Conservation (phyloP, 2,888 invertebrate species). For the Zaprionus lineosus region DNA sequence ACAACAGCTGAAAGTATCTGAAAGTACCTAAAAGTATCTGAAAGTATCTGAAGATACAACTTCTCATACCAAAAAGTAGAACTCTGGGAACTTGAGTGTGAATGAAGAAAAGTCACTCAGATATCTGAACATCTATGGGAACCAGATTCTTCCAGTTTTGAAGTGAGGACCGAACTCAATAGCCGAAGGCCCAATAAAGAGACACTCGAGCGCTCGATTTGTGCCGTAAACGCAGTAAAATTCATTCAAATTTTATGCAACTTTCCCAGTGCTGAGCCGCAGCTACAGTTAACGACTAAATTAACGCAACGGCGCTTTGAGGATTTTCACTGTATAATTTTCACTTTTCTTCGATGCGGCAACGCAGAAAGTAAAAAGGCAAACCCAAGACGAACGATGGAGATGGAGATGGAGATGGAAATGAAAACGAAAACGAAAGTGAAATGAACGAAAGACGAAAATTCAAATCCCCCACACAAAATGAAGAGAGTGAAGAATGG, state of each 20-base stretch:
- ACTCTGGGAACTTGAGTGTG: too few relatives aligned
- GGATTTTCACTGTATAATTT: constrained; percentile 68
- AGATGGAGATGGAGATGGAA: constrained; percentile 7
- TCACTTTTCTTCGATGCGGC: constrained; percentile 66
- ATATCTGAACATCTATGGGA: too few relatives aligned
- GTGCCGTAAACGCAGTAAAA: too few relatives aligned
- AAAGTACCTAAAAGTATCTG: too few relatives aligned
- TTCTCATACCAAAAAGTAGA: too few relatives aligned
- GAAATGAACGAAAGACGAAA: constrained; percentile 9
- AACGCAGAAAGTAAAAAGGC: constrained; percentile 67
- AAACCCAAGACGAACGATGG: constrained; percentile 35
- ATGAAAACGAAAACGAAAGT: constrained; percentile 26
- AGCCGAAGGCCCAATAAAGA: too few relatives aligned
- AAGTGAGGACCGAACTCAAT: too few relatives aligned
- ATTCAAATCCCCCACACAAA: neutral
- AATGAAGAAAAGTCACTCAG: too few relatives aligned
- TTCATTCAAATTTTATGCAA: constrained; percentile 27
- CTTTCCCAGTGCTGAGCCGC: constrained; percentile 35
- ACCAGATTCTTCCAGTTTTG: too few relatives aligned
- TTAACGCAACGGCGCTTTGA: constrained; percentile 29
- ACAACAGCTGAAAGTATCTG: too few relatives aligned
- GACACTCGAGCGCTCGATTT: too few relatives aligned
- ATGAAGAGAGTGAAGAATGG: neutral
- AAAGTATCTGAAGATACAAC: too few relatives aligned
- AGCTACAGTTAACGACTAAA: constrained; percentile 43